These are phyloP conservation scores for Nymphalis polychloros DNA, from an alignment of 2,888 invertebrate species.

Conservation along the genomic window DNA sequence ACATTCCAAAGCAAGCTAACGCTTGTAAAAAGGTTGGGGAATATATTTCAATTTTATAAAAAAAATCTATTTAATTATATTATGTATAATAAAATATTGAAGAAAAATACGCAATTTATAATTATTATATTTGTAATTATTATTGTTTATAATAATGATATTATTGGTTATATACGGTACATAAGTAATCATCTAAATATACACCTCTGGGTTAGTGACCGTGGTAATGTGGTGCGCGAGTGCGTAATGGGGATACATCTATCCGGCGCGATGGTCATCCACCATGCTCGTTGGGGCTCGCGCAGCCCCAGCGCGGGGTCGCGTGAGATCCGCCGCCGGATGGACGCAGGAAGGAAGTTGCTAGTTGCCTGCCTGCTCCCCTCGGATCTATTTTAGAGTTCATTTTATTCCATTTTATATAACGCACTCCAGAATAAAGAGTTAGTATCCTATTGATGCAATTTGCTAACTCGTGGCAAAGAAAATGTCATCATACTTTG, in stretches of 20 bases:
- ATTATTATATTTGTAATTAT: too few relatives aligned
- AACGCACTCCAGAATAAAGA: conserved; percentile 50
- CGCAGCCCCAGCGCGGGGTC: conserved; percentile 52
- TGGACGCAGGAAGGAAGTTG: conserved; percentile 80
- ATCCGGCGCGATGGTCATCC: conserved; percentile 45
- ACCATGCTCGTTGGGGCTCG: conserved; percentile 40
- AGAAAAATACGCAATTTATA: too few relatives aligned
- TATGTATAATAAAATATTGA: too few relatives aligned
- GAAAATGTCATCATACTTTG: conserved; percentile 7
- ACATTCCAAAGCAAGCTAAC: too few relatives aligned
- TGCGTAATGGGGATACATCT: conserved; percentile 19
- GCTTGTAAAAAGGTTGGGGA: too few relatives aligned
- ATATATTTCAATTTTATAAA: too few relatives aligned
- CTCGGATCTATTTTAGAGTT: conserved; percentile 79
- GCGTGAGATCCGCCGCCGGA: conserved; percentile 78
- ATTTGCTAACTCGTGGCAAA: conserved; percentile 20
- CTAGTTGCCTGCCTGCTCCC: conserved; percentile 77
- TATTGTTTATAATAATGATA: too few relatives aligned
- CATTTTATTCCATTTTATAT: conserved; percentile 66
- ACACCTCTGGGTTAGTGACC: conserved; percentile 27
- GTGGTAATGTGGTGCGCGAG: conserved; percentile 4
- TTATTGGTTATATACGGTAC: not conserved
- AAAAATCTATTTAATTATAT: too few relatives aligned
- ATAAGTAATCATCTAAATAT: not conserved
- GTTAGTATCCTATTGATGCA: conserved; percentile 31